Conservation (phyloP, 2,888 invertebrate genomes). For the Nomada ruficornis region DNA sequence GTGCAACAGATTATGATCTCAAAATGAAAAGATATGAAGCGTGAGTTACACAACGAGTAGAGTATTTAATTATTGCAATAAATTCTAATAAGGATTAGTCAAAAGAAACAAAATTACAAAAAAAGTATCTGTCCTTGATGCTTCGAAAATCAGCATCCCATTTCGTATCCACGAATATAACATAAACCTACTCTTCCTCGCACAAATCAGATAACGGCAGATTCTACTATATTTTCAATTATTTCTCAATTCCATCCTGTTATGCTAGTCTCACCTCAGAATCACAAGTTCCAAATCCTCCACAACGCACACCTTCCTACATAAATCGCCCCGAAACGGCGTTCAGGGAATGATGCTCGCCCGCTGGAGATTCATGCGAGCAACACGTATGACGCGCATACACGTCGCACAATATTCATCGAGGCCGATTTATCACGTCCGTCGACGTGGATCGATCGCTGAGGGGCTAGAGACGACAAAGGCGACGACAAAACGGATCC, state of each 20-base stretch:
- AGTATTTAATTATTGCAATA: too few species aligned
- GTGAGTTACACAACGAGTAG: too few species aligned
- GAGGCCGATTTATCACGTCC: constrained; percentile 62
- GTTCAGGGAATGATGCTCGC: not conserved
- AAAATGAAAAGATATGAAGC: too few species aligned
- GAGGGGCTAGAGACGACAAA: constrained; percentile 21
- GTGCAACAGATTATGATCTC: too few species aligned
- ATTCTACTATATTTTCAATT: not conserved
- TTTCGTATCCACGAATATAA: too few species aligned
- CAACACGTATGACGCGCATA: constrained; percentile 2
- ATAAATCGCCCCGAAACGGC: not conserved
- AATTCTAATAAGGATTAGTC: too few species aligned
- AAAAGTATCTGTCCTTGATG: too few species aligned
- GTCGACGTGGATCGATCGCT: constrained; percentile 56
- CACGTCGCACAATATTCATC: constrained; percentile 59
- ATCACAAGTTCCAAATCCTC: not conserved
- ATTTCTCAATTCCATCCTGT: not conserved
- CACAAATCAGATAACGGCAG: not conserved
- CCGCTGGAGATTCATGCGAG: not conserved
- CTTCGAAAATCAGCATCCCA: too few species aligned
- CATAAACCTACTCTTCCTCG: too few species aligned
- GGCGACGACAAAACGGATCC: constrained; percentile 60
- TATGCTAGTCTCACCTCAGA: not conserved
- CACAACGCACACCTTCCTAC: not conserved
- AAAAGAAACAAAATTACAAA: too few species aligned